Evolutionary conservation across 2,888 invertebrate species (phyloP).

Genomic region (Tigriopus californicus): DNA sequence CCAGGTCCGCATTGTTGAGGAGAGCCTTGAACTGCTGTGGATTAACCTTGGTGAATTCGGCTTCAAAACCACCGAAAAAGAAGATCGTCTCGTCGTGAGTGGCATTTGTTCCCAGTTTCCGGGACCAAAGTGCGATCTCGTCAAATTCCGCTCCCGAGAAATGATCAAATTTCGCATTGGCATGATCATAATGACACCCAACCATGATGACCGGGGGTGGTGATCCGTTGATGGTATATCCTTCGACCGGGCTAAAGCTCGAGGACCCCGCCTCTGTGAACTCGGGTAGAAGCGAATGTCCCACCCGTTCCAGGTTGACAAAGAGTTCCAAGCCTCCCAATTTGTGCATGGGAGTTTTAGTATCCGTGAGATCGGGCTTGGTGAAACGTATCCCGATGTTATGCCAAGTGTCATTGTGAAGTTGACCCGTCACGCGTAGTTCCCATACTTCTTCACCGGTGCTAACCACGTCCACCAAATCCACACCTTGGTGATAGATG

Average conservation of each 20-base stretch:
- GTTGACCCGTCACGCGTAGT: constrained; percentile 1
- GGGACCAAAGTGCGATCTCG: constrained; percentile 6
- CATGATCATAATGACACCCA: constrained; percentile 7
- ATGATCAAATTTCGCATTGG: not conserved
- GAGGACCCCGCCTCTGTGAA: not conserved
- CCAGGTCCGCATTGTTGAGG: constrained; percentile 1
- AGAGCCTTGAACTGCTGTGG: constrained; percentile 9
- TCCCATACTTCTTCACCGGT: constrained; percentile 8
- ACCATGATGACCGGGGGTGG: constrained; percentile 8
- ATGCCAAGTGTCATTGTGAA: constrained; percentile 8
- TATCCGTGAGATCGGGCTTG: not conserved
- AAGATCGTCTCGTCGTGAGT: not conserved
- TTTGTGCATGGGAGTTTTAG: not conserved
- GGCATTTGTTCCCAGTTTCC: not conserved
- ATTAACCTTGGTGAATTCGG: constrained; percentile 1
- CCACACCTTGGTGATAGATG: constrained; percentile 2
- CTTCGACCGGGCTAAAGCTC: not conserved
- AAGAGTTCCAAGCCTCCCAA: constrained; percentile 14
- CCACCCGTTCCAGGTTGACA: constrained; percentile 3
- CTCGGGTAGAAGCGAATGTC: not conserved
- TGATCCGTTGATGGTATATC: not conserved
- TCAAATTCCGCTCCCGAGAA: not conserved
- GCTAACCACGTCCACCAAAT: constrained; percentile 15
- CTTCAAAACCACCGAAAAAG: constrained; percentile 6
- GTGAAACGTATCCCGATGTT: not conserved